Evolutionary conservation across 2,113 vertebrate species (phyloP), one percentile per base, ranked within the genome.

Genomic region (Burhinus bistriatus): DNA sequence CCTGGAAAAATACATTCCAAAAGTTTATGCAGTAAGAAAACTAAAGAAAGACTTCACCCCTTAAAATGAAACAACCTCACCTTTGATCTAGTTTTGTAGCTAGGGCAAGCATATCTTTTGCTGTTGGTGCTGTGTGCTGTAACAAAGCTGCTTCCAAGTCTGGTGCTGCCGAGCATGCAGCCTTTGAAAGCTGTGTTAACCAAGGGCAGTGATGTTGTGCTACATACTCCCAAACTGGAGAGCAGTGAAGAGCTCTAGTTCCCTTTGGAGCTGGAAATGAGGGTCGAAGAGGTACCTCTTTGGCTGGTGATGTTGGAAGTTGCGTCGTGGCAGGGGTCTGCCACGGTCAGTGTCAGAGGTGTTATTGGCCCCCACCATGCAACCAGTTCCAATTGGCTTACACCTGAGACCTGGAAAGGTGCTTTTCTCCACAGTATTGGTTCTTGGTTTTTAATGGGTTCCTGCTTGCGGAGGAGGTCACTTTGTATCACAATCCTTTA

Each of bases 21-120:
- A 87, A 90, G 69, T 83, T 91, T 30, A 57, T 16, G 47, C 40
- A 79, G 34, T 65, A 72, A 80, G 70, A 93, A 94, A 87, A 75
- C 19, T 26, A 11, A 61, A 75, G 52, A 55, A 87, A 76, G 23
- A 22, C 57, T 91, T 94, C 38, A 80, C 13, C 73, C 52, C 15
- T 87, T 77, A 57, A 76, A 91, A 91, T 69, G 26, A 89, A 93
- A 64, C 59, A 45, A 52, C 47, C 58, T 82, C 36, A 87, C 11
- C 38, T 89, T 82, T 91, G 61, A 69, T 62, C 90, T 94, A 68
- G 40, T 91, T 91, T 90, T 36, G 16, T 47, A 94, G 21, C n/a
- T 76, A 13, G 40, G 57, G 7, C 0, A 0, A 89, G 18, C 20
- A 5, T 47, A 45, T 78, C 66, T 94, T 22, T 71, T 89, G 32